phyloP scores from a whole-genome alignment of 2,113 vertebrate genomes.

The Tympanuchus pallidicinctus region DNA sequence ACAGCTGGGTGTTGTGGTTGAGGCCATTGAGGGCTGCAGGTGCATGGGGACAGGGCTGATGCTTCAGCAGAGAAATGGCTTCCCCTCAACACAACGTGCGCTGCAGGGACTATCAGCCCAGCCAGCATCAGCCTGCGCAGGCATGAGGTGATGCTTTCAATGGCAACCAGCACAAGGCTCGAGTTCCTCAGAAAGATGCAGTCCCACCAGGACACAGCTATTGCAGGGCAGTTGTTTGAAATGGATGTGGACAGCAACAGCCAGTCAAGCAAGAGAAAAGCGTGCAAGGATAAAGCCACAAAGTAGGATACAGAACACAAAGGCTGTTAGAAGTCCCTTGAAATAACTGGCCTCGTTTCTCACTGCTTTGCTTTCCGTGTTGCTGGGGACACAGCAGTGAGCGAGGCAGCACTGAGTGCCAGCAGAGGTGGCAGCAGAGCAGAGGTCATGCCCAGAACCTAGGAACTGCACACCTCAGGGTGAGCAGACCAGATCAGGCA shows the following conservation, averaged over 20 bases:
- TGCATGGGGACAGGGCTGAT: fast-evolving
- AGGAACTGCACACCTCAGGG: not conserved
- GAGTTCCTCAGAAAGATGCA: not conserved
- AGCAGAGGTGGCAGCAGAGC: not conserved
- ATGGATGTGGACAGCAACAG: not conserved
- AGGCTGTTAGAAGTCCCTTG: not conserved
- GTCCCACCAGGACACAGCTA: not conserved
- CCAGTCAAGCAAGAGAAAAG: not conserved
- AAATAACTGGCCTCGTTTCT: constrained; percentile 66
- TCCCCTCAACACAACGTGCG: not conserved
- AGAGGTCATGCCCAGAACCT: not conserved
- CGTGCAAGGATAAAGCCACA: not conserved
- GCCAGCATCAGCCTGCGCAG: not conserved
- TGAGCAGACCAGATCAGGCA: not conserved
- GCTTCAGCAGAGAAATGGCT: not conserved
- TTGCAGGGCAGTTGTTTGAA: not conserved
- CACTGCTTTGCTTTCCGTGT: not conserved
- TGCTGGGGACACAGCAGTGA: not conserved
- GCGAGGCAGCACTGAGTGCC: not conserved
- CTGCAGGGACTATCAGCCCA: fast-evolving
- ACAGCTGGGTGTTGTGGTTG: not conserved
- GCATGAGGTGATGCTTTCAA: not conserved
- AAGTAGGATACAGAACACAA: constrained; percentile 31
- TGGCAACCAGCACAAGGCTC: not conserved
- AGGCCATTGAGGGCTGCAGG: not conserved